Percentiles rank a stretch among this genome's conserved stretches.
Evolutionary conservation across 2,888 invertebrate species (phyloP).

Genomic region (Teleogryllus oceanicus): DNA sequence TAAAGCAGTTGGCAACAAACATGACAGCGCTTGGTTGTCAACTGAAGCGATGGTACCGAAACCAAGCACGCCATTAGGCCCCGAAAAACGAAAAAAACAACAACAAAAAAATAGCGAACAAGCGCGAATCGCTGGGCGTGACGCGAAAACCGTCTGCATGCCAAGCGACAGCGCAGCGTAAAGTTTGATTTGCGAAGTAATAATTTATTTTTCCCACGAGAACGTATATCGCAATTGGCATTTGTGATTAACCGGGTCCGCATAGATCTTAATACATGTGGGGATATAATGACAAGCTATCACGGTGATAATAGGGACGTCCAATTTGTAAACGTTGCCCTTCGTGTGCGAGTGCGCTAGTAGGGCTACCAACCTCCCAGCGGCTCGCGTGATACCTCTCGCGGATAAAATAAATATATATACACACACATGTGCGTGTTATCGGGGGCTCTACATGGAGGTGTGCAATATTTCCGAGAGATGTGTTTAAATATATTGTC

Average conservation of each 20-base stretch:
- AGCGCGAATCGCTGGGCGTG: neutral
- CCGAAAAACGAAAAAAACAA: too few species aligned
- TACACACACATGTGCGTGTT: neutral
- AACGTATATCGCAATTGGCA: neutral
- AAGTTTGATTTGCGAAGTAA: constrained; percentile 18
- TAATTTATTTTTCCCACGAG: neutral
- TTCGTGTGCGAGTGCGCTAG: neutral
- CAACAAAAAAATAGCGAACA: neutral
- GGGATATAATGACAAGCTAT: neutral
- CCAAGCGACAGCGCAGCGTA: neutral
- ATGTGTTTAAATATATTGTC: constrained; percentile 18
- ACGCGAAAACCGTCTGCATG: neutral
- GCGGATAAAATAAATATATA: constrained; percentile 18
- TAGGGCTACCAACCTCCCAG: neutral
- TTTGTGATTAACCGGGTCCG: neutral
- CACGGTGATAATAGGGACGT: neutral
- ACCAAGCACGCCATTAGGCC: too few species aligned
- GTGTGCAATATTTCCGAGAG: constrained; percentile 18
- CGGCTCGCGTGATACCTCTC: neutral
- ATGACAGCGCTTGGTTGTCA: too few species aligned
- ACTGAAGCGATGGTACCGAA: too few species aligned
- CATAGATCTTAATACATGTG: constrained; percentile 18
- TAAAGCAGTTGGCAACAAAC: too few species aligned
- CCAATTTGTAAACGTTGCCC: neutral
- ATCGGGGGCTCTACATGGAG: constrained; percentile 3